Conservation (phyloP, 2,888 invertebrate genomes). For the Drosophila tanythrix region DNA sequence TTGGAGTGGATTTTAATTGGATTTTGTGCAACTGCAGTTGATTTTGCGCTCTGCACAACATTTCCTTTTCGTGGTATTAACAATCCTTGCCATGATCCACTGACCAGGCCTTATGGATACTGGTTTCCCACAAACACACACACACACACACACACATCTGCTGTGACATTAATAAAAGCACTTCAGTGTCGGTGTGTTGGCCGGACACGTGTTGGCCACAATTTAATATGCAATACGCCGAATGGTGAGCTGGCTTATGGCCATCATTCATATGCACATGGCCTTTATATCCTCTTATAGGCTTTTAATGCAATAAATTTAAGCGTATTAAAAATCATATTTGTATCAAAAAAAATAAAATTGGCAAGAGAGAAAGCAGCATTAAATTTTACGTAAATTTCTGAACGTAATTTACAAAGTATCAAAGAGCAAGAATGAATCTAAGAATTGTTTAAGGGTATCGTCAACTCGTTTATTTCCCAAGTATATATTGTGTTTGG, state of each 20-base stretch:
- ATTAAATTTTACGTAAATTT: neutral
- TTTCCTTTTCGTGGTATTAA: constrained; percentile 39
- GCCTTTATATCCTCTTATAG: constrained; percentile 20
- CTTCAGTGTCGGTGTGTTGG: constrained; percentile 7
- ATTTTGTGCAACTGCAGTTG: constrained; percentile 19
- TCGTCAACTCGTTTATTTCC: constrained; percentile 5
- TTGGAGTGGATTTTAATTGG: constrained; percentile 38
- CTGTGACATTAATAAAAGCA: constrained; percentile 54
- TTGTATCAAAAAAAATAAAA: neutral
- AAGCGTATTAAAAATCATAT: constrained; percentile 29
- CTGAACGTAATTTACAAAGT: neutral
- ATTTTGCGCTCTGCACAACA: constrained; percentile 19
- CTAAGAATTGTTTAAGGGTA: neutral
- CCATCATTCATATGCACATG: constrained; percentile 7
- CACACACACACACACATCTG: constrained; percentile 20
- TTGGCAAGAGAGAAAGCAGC: neutral
- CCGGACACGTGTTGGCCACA: constrained; percentile 20
- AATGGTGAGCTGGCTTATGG: constrained; percentile 25
- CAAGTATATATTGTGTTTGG: neutral
- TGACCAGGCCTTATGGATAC: constrained; percentile 11
- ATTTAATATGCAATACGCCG: constrained; percentile 41
- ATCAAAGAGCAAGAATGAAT: neutral
- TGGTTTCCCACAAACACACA: constrained; percentile 16
- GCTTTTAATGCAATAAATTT: constrained; percentile 28
- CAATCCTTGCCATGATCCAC: constrained; percentile 46